A percentile compares a stretch with the other conserved stretches of the same genome.
Conservation (phyloP, 2,113 vertebrate genomes). For the Nannospalax galili region DNA sequence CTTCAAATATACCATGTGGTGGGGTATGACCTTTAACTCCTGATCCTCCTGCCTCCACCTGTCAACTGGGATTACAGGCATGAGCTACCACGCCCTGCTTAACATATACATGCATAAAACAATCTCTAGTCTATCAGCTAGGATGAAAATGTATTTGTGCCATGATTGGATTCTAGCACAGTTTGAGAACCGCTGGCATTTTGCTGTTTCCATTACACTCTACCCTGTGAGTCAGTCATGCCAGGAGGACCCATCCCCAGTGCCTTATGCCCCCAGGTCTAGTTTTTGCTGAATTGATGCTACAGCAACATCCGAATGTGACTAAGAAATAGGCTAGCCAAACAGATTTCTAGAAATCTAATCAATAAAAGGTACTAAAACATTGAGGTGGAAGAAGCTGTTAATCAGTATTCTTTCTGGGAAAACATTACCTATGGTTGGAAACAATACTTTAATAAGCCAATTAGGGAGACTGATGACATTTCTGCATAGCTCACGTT, state of each 20-base stretch:
- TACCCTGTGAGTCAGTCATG: not conserved
- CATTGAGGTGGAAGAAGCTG: slow-evolving; percentile 36
- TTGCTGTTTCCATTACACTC: not conserved
- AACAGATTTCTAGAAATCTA: slow-evolving; percentile 53
- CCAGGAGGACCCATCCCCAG: not conserved
- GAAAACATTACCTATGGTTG: slow-evolving; percentile 14
- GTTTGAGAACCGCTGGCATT: not conserved
- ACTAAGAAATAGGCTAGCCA: slow-evolving; percentile 16
- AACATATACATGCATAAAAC: too few species aligned
- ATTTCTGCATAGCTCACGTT: not conserved
- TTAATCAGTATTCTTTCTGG: slow-evolving; percentile 60
- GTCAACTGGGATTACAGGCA: not conserved
- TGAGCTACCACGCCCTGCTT: not conserved
- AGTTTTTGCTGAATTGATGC: not conserved
- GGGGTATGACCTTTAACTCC: not conserved
- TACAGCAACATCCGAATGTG: not conserved
- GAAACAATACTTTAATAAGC: slow-evolving; percentile 40
- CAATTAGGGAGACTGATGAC: slow-evolving; percentile 29
- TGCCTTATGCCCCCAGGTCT: not conserved
- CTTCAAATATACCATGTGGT: not conserved
- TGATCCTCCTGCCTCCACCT: not conserved
- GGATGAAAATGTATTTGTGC: not conserved
- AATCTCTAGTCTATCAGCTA: not conserved
- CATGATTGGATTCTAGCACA: not conserved
- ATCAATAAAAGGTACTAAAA: slow-evolving; percentile 46